These are phyloP conservation scores for Athetis lepigone DNA, from an alignment of 2,888 invertebrate species.

Conservation along the genomic window DNA sequence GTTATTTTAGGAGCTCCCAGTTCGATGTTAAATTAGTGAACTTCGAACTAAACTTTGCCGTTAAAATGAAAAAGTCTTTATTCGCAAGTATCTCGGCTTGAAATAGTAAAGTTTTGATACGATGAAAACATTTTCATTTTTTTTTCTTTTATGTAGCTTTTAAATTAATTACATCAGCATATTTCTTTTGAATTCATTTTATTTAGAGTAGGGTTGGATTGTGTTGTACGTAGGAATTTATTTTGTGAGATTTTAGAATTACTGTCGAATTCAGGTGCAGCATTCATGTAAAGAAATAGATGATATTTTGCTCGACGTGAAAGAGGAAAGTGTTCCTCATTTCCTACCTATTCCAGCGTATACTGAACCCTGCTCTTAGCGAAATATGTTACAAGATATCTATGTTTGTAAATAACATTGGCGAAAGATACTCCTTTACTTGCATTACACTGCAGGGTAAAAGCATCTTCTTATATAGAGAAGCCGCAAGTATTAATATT, in stretches of 20 bases:
- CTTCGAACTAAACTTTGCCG: constrained; percentile 65
- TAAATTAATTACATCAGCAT: constrained; percentile 65
- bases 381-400: constrained; percentile 2
- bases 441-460: no score
- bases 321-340: constrained; percentile 63
- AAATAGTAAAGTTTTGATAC: constrained; percentile 67
- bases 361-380: constrained; percentile 23
- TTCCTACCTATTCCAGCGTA: constrained; percentile 62
- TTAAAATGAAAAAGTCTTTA: constrained; percentile 66
- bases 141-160: constrained; percentile 67
- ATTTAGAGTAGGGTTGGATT: constrained; percentile 58
- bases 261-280: constrained; percentile 55
- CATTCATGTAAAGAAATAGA: constrained; percentile 64
- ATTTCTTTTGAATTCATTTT: constrained; percentile 63
- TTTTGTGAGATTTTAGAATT: constrained; percentile 49
- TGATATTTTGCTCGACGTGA: constrained; percentile 61
- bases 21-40: constrained; percentile 68
- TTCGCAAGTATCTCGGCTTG: constrained; percentile 62
- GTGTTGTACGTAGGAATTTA: constrained; percentile 56
- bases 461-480: no score
- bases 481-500: no score
- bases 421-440: not conserved
- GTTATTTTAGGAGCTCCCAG: constrained; percentile 66
- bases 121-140: constrained; percentile 67
- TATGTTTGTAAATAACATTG: constrained; percentile 17